Evolutionary conservation across 2,113 vertebrate species (phyloP), one percentile per base, ranked within the genome.

Genomic region (Onychostruthus taczanowskii): DNA sequence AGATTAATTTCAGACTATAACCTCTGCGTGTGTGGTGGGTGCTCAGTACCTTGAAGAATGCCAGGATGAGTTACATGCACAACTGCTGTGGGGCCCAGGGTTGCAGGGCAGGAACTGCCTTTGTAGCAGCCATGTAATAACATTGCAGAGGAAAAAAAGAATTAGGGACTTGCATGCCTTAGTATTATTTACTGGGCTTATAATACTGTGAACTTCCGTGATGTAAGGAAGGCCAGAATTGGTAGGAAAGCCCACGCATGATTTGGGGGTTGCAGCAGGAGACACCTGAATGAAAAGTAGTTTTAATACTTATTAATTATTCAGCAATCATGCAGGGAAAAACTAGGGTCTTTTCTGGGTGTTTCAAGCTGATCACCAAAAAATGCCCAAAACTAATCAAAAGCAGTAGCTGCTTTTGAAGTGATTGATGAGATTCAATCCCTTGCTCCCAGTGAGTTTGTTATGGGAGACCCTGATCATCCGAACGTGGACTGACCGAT

Each of bases 81-180:
- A 97, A 96, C 96, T 96, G 96, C 94, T 96, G 94, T 91, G 96
- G 95, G 96, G 96, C 96, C 96, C 93, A 83, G 87, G 87, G 66
- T 3, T 85, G 84, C 69, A 12, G 90, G 93, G 80, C 86, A 84
- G 76, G n/a, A 73, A 66, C 62, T 47, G 96, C 89, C 84, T 95
- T 89, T 94, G 96, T 87, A 56, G 70, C 77, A 59, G 94, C 46
- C 90, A n/a, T 70, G 53, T 77, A 75, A 62, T 52, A 84, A 89
- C 67, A 61, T 4, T 73, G 49, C 84, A 77, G 84, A 83, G 63
- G 66, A 5, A 52, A 84, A 93, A 91, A 90, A 92, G 91, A 90
- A 49, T 5, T 10, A 86, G 56, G 37, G 14, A 16, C 73, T 82
- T 0, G 0, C 64, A 87, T 94, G 70, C 52, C 90, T 78, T 15